Evolutionary conservation across 2,888 invertebrate species (phyloP), one percentile per base, ranked within the genome.

Genomic region (Ophion ventricosus): DNA sequence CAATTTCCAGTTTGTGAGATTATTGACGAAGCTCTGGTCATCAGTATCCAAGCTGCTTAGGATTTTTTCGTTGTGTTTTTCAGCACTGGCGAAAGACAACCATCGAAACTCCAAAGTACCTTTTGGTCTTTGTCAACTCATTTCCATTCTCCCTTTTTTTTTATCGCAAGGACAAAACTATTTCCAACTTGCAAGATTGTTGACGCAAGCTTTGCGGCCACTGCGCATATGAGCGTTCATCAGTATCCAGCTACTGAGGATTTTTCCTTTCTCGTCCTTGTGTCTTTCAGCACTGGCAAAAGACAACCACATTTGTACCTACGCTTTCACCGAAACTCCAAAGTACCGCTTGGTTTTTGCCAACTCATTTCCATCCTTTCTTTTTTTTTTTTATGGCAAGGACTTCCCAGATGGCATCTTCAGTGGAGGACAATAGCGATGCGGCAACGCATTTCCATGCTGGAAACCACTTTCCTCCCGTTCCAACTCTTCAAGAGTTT

Each of bases 401-500:
- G 17, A 49, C 49, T 49, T 49, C 49, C 49, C 14, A 49, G 49
- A 17, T 49, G 14, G 49, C 17, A 17, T 17, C 49, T 49, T 17
- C 49, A 2, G 35, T 35, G 8, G 49, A 49, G 49, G 49, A 49
- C 49, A 49, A 49, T 49, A 17, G 49, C 49, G 49, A 49, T 14
- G 49, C 49, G 49, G 49, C 49, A 49, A 11, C 49, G 3, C 17
- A 49, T 49, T 80, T 40, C 43, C 66, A 59, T 29, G 35, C 20
- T 26, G 20, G 11, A 70, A 23, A 75, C 54, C 54, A 75, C 63
- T 40, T 75, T 56, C 25, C 56, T 40, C n/a, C 54, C 40, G 40
- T 64, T 75, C 20, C 49, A 54, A 70, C 26, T n/a, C 40, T 54
- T 64, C 56, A 59, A 63, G 75, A 63, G 61, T 79, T 72, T 63